Conservation (phyloP, 1,140 invertebrate genomes). For the Zaprionus kolodkinae region DNA sequence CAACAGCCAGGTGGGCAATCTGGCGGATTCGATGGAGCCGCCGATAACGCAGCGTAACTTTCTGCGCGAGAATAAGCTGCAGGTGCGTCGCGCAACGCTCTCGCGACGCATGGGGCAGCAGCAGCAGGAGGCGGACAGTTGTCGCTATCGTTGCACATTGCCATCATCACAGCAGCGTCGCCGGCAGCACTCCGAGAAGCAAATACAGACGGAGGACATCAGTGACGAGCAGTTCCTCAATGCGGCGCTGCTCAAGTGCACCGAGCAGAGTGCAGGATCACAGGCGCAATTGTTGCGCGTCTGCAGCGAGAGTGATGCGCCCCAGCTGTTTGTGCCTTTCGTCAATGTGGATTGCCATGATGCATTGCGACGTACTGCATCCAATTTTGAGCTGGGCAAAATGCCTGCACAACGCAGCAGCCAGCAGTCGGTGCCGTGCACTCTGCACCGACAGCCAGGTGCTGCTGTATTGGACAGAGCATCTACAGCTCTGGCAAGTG, state of each 20-base stretch:
- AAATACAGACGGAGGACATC: conserved; percentile 68
- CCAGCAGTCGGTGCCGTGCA: conserved; percentile 41
- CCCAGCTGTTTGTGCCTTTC: background rate
- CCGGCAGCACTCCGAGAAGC: conserved; percentile 45
- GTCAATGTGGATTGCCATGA: background rate
- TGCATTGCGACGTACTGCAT: conserved; percentile 42
- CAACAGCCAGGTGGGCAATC: background rate
- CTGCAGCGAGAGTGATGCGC: conserved; percentile 60
- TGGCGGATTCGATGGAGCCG: background rate
- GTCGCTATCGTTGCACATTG: background rate
- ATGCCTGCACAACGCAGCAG: conserved; percentile 39
- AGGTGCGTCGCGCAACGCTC: conserved; percentile 27
- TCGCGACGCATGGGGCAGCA: background rate
- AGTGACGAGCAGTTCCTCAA: conserved; percentile 59
- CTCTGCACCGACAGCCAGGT: conserved; percentile 27
- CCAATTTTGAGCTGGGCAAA: conserved; percentile 63
- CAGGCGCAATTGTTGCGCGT: conserved; percentile 1
- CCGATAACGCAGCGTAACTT: conserved; percentile 46
- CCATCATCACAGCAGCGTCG: background rate
- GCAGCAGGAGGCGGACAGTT: background rate
- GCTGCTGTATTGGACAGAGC: conserved; percentile 21
- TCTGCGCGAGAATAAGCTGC: conserved; percentile 49
- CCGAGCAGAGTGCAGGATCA: conserved; percentile 10
- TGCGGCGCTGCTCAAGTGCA: conserved; percentile 59
- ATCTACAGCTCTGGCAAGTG: conserved; percentile 5